phyloP scores from a whole-genome alignment of 2,797 vertebrate genomes.

The Glossophaga mutica region DNA sequence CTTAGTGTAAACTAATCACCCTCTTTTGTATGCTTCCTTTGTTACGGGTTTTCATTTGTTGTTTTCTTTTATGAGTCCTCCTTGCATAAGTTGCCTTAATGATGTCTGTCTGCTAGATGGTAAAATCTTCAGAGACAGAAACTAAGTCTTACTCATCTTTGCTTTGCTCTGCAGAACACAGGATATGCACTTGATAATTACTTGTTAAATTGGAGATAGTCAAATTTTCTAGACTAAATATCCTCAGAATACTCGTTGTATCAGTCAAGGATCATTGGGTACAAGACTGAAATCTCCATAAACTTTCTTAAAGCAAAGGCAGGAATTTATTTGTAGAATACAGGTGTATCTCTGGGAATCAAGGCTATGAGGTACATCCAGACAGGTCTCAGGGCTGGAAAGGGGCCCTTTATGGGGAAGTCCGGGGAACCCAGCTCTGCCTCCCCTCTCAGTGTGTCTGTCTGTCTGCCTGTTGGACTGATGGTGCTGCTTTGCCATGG shows the following conservation, averaged over 20 bases:
- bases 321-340: neutral
- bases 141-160: neutral
- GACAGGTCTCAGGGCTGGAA: neutral
- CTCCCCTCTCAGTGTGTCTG: neutral
- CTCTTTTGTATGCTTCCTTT: neutral
- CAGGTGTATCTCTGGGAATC: neutral
- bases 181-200: neutral
- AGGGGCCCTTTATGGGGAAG: neutral
- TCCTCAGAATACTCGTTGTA: neutral
- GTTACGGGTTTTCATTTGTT: neutral
- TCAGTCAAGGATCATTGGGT: neutral
- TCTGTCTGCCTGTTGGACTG: neutral
- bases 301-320: neutral
- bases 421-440: fast-evolving
- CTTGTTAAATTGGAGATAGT: neutral
- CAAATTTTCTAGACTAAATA: neutral
- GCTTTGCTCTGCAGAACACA: neutral
- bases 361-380: neutral
- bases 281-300: neutral
- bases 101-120: neutral
- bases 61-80: neutral
- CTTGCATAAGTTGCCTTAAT: neutral
- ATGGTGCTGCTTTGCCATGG: neutral
- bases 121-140: neutral
- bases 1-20: neutral